A percentile compares a stretch with the other conserved stretches of the same genome.
These are phyloP conservation scores for Drosophila ambigua DNA, from an alignment of 1,140 invertebrate genomes.

Conservation along the genomic window DNA sequence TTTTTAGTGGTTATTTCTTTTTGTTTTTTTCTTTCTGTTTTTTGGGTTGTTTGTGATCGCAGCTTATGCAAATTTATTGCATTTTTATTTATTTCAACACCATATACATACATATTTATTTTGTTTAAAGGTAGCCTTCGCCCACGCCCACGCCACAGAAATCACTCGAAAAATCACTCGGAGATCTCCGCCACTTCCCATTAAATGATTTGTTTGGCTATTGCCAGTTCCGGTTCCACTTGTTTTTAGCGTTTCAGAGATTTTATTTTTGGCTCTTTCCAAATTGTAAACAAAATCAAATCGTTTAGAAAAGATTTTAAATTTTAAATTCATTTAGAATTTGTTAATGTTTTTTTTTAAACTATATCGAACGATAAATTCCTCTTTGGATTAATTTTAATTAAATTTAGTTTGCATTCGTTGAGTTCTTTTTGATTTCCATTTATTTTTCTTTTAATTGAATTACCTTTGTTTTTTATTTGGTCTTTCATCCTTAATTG, in stretches of 20 bases:
- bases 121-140: slow-evolving; percentile 24
- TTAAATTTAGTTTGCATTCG: slow-evolving; percentile 17
- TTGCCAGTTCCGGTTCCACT: too few species aligned
- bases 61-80: slow-evolving; percentile 55
- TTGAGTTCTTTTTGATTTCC: neutral
- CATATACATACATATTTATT: slow-evolving; percentile 7
- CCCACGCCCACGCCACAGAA: neutral
- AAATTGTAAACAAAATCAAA: too few species aligned
- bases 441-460: slow-evolving; percentile 24
- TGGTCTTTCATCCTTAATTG: slow-evolving; percentile 17
- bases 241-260: too few species aligned
- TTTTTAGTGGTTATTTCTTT: slow-evolving; percentile 8
- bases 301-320: too few species aligned
- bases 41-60: slow-evolving; percentile 5
- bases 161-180: too few species aligned
- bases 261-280: too few species aligned
- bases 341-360: too few species aligned
- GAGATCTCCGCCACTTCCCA: too few species aligned
- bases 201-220: too few species aligned
- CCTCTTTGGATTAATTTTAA: slow-evolving; percentile 1
- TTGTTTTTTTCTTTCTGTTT: neutral
- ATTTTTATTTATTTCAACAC: slow-evolving; percentile 34
- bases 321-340: too few species aligned
- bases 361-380: too few species aligned
- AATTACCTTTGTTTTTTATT: too few species aligned